Evolutionary conservation across 2,113 vertebrate genomes (phyloP), one percentile per base, ranked within the genome.

Genomic region (Pelmatolapia mariae): DNA sequence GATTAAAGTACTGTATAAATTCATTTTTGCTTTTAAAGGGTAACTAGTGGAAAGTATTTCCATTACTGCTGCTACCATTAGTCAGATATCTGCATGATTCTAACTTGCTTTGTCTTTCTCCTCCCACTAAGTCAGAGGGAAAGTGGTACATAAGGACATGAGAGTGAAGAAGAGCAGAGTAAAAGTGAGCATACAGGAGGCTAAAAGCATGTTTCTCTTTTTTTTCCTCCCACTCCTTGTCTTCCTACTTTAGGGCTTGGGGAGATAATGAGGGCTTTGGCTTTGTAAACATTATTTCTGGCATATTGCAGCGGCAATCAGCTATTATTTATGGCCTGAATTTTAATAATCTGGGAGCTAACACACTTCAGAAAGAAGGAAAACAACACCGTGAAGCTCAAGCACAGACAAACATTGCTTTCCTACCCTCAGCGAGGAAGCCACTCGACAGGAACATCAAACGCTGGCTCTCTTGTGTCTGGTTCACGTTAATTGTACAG

Each of bases 221-320:
- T 84, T 84, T 24, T 76, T 1, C 24, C 29, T 53, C 24, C 76
- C 56, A 33, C 86, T 88, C 43, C 87, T 92, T 80, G 87, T 92
- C 89, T 82, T 92, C 82, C 91, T 80, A 90, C 91, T 91, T 89
- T 52, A 91, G 87, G 84, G 90, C 85, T 94, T 92, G 91, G 89
- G 94, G 86, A 92, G 92, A 93, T 94, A 96, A 96, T 94, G 95
- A 96, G 86, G 92, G 89, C 31, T 78, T 93, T 91, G 91, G 91
- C 91, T 94, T 94, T 93, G 91, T 96, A 96, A 96, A 97, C 96
- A 96, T 97, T 96, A 96, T 97, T 96, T 96, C 94, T 96, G 95
- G 93, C 92, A 94, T 96, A 96, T 95, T 94, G 94, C 94, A 88
- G 90, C 87, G 56, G 92, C 93, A 94, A 94, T 96, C 91, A 93